These are phyloP conservation scores for Ophthalmotilapia sp. DNA, from an alignment of 2,113 vertebrate species.

Conservation along the genomic window DNA sequence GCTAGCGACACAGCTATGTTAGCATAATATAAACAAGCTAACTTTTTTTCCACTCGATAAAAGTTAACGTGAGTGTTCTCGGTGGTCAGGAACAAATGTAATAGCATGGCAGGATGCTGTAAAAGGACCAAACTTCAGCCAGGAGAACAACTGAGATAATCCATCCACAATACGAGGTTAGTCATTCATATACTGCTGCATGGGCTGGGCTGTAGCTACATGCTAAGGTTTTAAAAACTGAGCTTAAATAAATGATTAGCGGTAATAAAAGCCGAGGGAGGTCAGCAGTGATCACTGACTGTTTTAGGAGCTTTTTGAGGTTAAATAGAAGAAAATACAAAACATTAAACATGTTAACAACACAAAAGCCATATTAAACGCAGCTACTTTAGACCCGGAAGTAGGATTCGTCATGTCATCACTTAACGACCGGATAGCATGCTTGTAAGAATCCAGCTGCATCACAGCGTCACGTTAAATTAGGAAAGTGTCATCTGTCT, in stretches of 20 bases:
- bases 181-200: background rate
- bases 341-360: background rate
- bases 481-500: background rate
- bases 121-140: background rate
- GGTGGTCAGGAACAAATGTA: no score
- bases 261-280: background rate
- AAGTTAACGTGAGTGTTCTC: no score
- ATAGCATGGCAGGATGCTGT: background rate
- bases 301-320: background rate
- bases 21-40: no score
- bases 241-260: background rate
- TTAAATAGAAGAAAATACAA: fast-evolving
- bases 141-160: background rate
- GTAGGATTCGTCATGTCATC: fast-evolving
- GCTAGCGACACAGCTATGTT: no score
- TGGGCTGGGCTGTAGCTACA: background rate
- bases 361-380: background rate
- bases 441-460: background rate
- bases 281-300: background rate
- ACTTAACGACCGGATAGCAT: fast-evolving
- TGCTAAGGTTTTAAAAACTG: background rate
- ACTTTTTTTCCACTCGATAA: no score
- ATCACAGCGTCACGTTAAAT: background rate
- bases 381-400: fast-evolving
- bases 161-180: background rate